Percentiles rank a stretch among this genome's conserved stretches.
Evolutionary conservation across 1,140 invertebrate species (phyloP).

Genomic region (Phortica variegata): DNA sequence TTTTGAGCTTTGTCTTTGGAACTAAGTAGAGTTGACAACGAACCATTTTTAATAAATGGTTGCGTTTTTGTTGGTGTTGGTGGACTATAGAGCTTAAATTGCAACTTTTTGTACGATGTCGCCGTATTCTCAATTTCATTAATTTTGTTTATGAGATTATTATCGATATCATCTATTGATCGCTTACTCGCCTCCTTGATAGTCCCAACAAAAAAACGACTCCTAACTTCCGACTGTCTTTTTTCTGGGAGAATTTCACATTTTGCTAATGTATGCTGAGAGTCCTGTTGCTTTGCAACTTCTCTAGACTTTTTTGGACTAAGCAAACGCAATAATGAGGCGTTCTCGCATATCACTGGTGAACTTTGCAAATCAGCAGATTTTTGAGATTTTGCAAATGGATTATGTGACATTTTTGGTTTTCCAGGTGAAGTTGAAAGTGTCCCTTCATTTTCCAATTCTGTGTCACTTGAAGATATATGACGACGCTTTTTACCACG

Average conservation of each 20-base stretch:
- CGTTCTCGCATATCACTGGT: slow-evolving; percentile 33
- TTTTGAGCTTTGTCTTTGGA: too few species aligned
- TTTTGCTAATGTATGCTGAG: too few species aligned
- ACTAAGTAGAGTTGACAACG: too few species aligned
- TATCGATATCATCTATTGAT: too few species aligned
- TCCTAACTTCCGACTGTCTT: slow-evolving; percentile 37
- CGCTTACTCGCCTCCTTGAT: slow-evolving; percentile 5
- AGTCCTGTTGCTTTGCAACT: not conserved
- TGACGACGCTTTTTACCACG: slow-evolving; percentile 24
- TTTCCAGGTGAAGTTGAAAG: slow-evolving; percentile 27
- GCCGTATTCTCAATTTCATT: slow-evolving; percentile 9
- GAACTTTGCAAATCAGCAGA: slow-evolving; percentile 5
- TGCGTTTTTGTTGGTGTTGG: slow-evolving; percentile 4
- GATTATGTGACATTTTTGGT: slow-evolving; percentile 37
- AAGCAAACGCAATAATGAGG: slow-evolving; percentile 35
- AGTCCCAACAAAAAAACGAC: slow-evolving; percentile 36
- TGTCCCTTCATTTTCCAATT: slow-evolving; percentile 10
- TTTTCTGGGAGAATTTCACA: too few species aligned
- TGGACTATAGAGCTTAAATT: slow-evolving; percentile 7
- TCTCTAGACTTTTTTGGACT: slow-evolving; percentile 34
- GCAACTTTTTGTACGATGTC: not conserved
- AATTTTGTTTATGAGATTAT: too few species aligned
- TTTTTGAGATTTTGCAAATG: slow-evolving; percentile 33
- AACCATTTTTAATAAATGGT: too few species aligned
- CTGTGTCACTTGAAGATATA: slow-evolving; percentile 24